A percentile compares a stretch with the other conserved stretches of the same genome.
Conservation (phyloP, 1,140 invertebrate genomes). For the Anoplolepis gracilipes region DNA sequence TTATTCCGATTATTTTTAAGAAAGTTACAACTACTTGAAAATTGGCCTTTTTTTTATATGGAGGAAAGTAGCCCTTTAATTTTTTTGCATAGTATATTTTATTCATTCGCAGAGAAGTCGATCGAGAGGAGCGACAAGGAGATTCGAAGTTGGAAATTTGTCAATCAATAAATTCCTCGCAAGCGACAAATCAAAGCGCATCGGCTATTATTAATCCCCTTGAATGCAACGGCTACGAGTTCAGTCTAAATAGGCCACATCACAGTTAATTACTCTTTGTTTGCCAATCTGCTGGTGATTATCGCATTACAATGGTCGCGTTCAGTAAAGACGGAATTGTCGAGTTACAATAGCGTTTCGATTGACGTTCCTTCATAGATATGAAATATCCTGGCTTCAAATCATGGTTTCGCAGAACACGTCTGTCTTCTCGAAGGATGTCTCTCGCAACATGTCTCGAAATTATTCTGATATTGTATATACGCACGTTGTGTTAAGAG, state of each 20-base stretch:
- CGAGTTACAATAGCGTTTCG: slow-evolving; percentile 13
- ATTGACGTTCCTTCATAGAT: neutral
- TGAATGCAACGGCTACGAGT: slow-evolving; percentile 27
- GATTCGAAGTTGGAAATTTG: neutral
- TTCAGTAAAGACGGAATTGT: slow-evolving; percentile 3
- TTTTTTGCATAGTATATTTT: no score
- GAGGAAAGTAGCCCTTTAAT: no score
- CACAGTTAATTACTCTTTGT: slow-evolving; percentile 63
- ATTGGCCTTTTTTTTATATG: no score
- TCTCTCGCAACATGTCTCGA: neutral
- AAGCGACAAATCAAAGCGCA: slow-evolving; percentile 12
- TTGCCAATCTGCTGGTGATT: slow-evolving; percentile 7
- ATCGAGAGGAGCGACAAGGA: neutral
- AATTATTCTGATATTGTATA: neutral
- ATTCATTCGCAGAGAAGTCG: no score
- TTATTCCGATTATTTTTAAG: no score
- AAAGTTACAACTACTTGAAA: no score
- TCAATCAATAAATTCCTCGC: neutral
- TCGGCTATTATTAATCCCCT: slow-evolving; percentile 13
- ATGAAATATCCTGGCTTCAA: neutral
- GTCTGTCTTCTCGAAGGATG: neutral
- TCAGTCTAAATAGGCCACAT: slow-evolving; percentile 35
- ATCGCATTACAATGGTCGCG: slow-evolving; percentile 6
- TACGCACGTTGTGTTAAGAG: neutral
- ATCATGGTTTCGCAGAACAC: neutral